Conservation (phyloP, 2,797 vertebrate genomes). For the Chromis chromis region DNA sequence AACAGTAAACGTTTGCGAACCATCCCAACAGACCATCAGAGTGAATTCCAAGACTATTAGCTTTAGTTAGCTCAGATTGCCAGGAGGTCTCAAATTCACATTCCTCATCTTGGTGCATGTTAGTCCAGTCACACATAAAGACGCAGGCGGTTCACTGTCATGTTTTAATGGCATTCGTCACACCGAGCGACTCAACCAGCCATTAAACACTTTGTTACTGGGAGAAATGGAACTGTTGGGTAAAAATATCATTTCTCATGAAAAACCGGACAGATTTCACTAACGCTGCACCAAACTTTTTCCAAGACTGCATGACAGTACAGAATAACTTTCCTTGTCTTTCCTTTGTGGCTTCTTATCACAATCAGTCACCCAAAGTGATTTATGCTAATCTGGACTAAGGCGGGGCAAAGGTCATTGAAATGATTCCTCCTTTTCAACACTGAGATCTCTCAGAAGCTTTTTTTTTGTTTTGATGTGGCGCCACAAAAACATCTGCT, state of each 20-base stretch:
- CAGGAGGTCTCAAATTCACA: slow-evolving; percentile 54
- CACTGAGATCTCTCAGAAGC: slow-evolving; percentile 42
- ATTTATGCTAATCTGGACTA: slow-evolving; percentile 57
- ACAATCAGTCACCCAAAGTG: slow-evolving; percentile 26
- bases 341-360: slow-evolving; percentile 31
- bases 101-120: slow-evolving; percentile 37
- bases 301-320: slow-evolving; percentile 5
- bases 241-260: slow-evolving; percentile 2
- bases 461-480: slow-evolving; percentile 39
- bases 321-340: slow-evolving; percentile 18
- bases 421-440: slow-evolving; percentile 50
- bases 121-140: slow-evolving; percentile 15
- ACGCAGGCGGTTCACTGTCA: slow-evolving; percentile 35
- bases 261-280: slow-evolving; percentile 1
- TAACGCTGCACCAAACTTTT: slow-evolving; percentile 4
- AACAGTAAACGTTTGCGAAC: slow-evolving; percentile 56
- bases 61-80: slow-evolving; percentile 51
- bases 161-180: slow-evolving; percentile 48
- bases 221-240: not conserved
- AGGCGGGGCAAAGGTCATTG: slow-evolving; percentile 48
- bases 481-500: slow-evolving; percentile 49
- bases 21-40: slow-evolving; percentile 62
- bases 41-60: slow-evolving; percentile 56
- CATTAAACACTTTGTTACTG: slow-evolving; percentile 3
- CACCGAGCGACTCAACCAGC: slow-evolving; percentile 8